Percentiles rank a stretch among this genome's conserved stretches.
phyloP scores from a whole-genome alignment of 2,113 vertebrate genomes.

The Anoura caudifer region DNA sequence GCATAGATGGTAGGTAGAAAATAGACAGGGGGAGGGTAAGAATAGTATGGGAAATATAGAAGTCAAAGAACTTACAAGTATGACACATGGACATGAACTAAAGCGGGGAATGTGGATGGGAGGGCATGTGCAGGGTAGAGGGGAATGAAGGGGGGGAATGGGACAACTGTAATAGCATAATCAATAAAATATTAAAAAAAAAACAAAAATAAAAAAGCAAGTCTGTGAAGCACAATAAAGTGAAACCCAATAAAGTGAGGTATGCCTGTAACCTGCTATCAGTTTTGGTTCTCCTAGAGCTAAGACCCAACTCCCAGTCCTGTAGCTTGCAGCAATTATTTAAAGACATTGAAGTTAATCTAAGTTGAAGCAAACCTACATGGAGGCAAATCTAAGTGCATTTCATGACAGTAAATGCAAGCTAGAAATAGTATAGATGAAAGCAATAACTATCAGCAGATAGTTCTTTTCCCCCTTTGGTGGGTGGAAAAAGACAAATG shows the following conservation, averaged over 20 bases:
- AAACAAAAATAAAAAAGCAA: background rate
- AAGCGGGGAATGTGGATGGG: too few species aligned
- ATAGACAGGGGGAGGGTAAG: too few species aligned
- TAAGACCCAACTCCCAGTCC: background rate
- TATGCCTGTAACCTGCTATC: background rate
- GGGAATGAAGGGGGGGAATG: too few species aligned
- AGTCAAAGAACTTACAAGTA: too few species aligned
- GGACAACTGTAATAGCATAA: too few species aligned
- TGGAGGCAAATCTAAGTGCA: background rate
- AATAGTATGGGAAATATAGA: too few species aligned
- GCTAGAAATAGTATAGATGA: background rate
- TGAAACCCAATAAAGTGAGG: background rate
- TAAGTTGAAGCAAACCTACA: background rate
- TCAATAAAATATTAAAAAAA: too few species aligned
- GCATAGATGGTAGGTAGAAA: too few species aligned
- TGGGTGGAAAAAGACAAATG: conserved; percentile 44
- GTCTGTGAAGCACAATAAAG: background rate
- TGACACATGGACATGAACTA: too few species aligned
- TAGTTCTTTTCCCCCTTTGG: background rate
- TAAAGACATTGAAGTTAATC: conserved; percentile 13
- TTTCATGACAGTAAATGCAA: background rate
- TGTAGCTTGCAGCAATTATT: conserved; percentile 8
- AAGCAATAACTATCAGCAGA: background rate
- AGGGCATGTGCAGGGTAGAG: too few species aligned
- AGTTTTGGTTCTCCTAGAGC: background rate